phyloP scores from a whole-genome alignment of 2,797 vertebrate species.

The Crotalus adamanteus region DNA sequence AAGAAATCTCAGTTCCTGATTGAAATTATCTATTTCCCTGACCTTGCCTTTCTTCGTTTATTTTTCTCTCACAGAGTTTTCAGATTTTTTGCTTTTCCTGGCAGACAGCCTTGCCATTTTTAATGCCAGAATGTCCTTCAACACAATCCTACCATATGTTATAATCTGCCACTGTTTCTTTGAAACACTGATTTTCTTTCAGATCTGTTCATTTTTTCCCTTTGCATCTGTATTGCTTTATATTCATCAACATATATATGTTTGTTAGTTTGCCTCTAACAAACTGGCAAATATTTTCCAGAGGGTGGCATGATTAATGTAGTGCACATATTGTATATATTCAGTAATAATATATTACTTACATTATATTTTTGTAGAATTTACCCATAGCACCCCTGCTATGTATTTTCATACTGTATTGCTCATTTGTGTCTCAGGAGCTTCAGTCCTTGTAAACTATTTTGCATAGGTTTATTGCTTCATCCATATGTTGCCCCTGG shows the following conservation, averaged over 20 bases:
- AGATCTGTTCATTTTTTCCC: conserved; percentile 35
- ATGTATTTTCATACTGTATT: not conserved
- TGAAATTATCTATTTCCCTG: conserved; percentile 30
- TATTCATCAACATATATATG: not conserved
- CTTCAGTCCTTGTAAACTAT: not conserved
- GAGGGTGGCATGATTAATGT: not conserved
- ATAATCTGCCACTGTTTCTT: conserved; percentile 30
- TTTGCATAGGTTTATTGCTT: not conserved
- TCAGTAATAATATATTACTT: not conserved
- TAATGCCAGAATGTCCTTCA: conserved; percentile 55
- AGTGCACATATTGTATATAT: not conserved
- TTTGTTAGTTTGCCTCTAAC: not conserved
- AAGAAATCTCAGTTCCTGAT: not conserved
- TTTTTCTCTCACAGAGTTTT: conserved; percentile 8
- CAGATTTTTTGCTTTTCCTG: conserved; percentile 38
- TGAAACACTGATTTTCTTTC: conserved; percentile 53
- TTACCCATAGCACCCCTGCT: not conserved
- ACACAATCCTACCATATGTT: conserved; percentile 63
- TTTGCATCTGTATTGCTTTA: conserved; percentile 21
- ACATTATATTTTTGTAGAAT: not conserved
- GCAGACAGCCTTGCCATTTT: conserved; percentile 41
- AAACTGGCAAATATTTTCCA: not conserved
- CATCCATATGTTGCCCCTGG: not conserved
- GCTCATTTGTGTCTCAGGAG: not conserved
- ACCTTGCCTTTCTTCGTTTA: conserved; percentile 50